Percentiles rank a stretch among this genome's conserved stretches.
phyloP scores from a whole-genome alignment of 2,797 vertebrate genomes.

The Taenioides sp. region DNA sequence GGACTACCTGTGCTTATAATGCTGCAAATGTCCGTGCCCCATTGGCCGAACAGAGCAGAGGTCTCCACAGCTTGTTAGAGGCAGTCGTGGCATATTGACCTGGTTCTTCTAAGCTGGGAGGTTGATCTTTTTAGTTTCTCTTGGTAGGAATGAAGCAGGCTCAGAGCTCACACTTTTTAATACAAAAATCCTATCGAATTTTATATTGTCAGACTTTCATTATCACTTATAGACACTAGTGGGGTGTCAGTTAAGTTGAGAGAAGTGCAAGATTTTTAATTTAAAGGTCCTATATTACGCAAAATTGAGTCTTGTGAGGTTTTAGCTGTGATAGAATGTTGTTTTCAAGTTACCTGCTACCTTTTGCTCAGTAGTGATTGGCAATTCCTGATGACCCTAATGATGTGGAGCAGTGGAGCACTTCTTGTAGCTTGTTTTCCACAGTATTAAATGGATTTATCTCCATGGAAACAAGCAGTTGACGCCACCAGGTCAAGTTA shows the following conservation, averaged over 20 bases:
- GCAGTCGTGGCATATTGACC: slow-evolving; percentile 21
- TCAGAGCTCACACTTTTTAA: not conserved
- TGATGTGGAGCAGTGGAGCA: too few relatives aligned
- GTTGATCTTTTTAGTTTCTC: not conserved
- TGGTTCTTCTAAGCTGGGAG: slow-evolving; percentile 11
- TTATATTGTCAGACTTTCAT: not conserved
- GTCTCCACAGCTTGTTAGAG: slow-evolving; percentile 29
- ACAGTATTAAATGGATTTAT: too few relatives aligned
- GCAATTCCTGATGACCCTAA: too few relatives aligned
- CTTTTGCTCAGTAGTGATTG: too few relatives aligned
- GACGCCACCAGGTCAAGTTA: too few relatives aligned
- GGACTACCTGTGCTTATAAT: not conserved
- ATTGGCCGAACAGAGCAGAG: slow-evolving; percentile 7
- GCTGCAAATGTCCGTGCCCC: slow-evolving; percentile 9
- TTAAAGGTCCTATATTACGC: not conserved
- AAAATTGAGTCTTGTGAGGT: too few relatives aligned
- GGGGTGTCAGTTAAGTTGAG: not conserved
- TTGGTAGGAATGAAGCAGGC: not conserved
- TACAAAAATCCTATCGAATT: not conserved
- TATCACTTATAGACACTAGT: not conserved
- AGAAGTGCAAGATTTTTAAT: not conserved
- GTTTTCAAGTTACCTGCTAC: too few relatives aligned
- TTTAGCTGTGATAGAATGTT: too few relatives aligned
- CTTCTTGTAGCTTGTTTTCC: too few relatives aligned
- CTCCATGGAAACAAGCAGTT: too few relatives aligned